phyloP scores from a whole-genome alignment of 53 echinoderm and acorn worm genomes.

The Stichopus horrens region DNA sequence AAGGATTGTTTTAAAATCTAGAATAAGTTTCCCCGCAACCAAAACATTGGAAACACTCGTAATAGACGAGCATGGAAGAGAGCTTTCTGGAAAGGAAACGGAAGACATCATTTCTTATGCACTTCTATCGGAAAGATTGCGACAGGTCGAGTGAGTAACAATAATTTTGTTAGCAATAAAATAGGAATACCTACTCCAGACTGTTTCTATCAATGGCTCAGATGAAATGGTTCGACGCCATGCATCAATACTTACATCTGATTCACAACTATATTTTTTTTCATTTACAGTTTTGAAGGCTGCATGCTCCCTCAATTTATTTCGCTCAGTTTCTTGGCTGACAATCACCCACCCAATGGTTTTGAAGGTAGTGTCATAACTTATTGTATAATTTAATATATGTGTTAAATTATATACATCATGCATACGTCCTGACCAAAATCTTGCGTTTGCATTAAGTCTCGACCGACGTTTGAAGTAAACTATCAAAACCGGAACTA shows the following conservation, averaged over 20 bases:
- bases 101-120: not conserved
- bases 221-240: no score
- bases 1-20: constrained; percentile 5
- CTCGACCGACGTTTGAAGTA: no score
- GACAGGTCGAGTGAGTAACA: not conserved
- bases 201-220: no score
- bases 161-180: not conserved
- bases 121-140: not conserved
- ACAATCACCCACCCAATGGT: not conserved
- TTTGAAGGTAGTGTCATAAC: not conserved
- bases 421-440: no score
- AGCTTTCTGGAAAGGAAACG: not conserved
- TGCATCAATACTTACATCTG: no score
- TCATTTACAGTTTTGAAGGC: not conserved
- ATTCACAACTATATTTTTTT: not conserved
- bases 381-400: no score
- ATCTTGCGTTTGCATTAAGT: no score
- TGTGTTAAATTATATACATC: no score
- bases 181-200: no score
- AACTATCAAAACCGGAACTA: no score
- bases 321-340: not conserved
- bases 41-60: constrained; percentile 2
- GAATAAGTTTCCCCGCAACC: not conserved
- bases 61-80: constrained; percentile 1
- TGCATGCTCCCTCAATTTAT: not conserved